These are phyloP conservation scores for Frankliniella fusca DNA, from an alignment of 2,888 invertebrate genomes.

Conservation along the genomic window DNA sequence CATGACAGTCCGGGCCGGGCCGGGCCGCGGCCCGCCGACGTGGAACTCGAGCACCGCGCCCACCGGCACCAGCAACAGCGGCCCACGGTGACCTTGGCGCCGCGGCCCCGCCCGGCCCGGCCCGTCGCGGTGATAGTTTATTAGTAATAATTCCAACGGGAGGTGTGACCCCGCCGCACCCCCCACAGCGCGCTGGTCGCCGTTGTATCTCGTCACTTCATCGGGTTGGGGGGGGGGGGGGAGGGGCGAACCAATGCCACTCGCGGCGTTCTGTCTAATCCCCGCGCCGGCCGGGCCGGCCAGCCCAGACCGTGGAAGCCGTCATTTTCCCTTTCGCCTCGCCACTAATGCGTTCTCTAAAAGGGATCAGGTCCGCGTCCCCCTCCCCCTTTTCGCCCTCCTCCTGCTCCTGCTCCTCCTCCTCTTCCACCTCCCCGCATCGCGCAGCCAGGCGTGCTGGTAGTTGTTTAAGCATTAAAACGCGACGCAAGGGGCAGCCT, in stretches of 20 bases:
- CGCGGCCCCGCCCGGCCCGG: no score
- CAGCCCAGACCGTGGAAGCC: no score
- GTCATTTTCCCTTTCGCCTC: background rate
- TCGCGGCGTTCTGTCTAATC: background rate
- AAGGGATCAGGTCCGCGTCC: background rate
- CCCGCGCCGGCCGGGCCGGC: background rate
- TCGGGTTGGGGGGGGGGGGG: background rate
- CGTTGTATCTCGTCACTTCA: background rate
- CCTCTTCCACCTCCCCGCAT: background rate
- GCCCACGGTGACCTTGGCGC: background rate
- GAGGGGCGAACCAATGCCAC: no score
- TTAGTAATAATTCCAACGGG: background rate
- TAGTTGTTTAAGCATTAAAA: no score
- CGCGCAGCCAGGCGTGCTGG: background rate
- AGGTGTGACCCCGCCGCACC: background rate
- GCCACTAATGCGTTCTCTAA: background rate
- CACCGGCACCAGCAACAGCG: background rate
- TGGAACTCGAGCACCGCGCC: background rate
- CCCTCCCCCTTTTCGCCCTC: background rate
- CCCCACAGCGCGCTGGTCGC: background rate
- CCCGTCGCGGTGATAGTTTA: background rate
- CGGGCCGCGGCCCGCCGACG: background rate
- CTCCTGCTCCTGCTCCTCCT: background rate
- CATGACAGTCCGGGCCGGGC: background rate
- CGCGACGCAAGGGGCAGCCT: no score